These are phyloP conservation scores for Dendrocopos noguchii DNA, from an alignment of 2,113 vertebrate species.

Conservation along the genomic window DNA sequence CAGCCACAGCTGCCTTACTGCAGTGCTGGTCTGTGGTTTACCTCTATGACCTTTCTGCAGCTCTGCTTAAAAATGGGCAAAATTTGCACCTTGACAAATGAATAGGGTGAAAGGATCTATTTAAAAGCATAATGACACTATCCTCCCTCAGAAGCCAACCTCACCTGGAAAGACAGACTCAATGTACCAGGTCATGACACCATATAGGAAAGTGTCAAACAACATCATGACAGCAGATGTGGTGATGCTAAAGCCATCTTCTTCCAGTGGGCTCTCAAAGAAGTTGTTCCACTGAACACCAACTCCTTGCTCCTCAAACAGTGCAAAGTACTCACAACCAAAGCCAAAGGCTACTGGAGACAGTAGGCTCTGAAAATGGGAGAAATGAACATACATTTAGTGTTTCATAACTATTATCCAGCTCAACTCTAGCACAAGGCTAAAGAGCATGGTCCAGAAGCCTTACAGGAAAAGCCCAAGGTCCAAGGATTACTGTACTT, in stretches of 20 bases:
- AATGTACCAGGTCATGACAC: slow-evolving; percentile 95
- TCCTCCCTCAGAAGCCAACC: not conserved
- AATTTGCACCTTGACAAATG: not conserved
- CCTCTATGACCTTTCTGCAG: not conserved
- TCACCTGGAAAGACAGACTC: slow-evolving; percentile 96
- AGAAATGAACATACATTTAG: not conserved
- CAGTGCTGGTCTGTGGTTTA: not conserved
- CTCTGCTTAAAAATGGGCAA: not conserved
- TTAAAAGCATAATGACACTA: not conserved
- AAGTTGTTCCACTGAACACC: slow-evolving; percentile 96
- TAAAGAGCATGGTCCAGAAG: not conserved
- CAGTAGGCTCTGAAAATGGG: slow-evolving; percentile 85
- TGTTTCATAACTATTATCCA: not conserved
- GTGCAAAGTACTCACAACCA: slow-evolving; percentile 94
- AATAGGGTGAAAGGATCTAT: not conserved
- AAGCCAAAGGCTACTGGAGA: slow-evolving; percentile 97
- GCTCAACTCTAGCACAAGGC: not conserved
- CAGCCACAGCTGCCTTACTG: not conserved
- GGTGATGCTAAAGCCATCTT: slow-evolving; percentile 91
- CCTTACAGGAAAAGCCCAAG: not conserved
- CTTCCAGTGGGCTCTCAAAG: slow-evolving; percentile 87
- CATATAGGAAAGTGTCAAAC: slow-evolving; percentile 91
- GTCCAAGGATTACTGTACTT: not conserved
- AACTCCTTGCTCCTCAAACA: slow-evolving; percentile 95
- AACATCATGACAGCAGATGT: slow-evolving; percentile 89